These are phyloP conservation scores for Notiomystis cincta DNA, from an alignment of 2,113 vertebrate genomes.

Conservation along the genomic window DNA sequence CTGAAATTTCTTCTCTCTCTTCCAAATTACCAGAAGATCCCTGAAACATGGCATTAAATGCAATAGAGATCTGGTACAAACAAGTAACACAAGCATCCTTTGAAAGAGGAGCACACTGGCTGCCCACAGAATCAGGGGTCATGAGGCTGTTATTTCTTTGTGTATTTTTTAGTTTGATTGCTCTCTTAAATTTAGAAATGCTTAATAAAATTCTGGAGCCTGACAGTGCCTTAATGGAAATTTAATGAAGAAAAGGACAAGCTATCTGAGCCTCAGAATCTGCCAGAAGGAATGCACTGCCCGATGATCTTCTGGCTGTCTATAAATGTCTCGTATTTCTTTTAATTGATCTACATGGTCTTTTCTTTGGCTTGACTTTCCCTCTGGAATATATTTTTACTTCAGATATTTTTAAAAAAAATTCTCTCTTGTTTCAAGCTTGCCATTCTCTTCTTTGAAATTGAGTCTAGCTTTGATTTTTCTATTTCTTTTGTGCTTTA, in stretches of 20 bases:
- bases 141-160: background rate
- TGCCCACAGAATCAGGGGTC: background rate
- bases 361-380: background rate
- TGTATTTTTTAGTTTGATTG: background rate
- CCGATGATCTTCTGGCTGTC: background rate
- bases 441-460: background rate
- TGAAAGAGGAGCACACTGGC: accelerated
- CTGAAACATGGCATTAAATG: background rate
- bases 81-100: background rate
- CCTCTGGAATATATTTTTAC: background rate
- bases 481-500: background rate
- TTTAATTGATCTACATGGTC: background rate
- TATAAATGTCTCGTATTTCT: background rate
- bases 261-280: background rate
- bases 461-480: background rate
- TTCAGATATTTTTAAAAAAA: background rate
- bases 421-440: background rate
- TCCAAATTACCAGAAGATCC: background rate
- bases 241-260: background rate
- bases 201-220: background rate
- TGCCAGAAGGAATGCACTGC: background rate
- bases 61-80: background rate
- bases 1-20: background rate
- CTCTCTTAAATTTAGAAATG: background rate
- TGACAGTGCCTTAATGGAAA: background rate